A percentile compares a stretch with the other conserved stretches of the same genome.
phyloP scores from a whole-genome alignment of 2,888 invertebrate species.

The Amphimallon solstitiale region DNA sequence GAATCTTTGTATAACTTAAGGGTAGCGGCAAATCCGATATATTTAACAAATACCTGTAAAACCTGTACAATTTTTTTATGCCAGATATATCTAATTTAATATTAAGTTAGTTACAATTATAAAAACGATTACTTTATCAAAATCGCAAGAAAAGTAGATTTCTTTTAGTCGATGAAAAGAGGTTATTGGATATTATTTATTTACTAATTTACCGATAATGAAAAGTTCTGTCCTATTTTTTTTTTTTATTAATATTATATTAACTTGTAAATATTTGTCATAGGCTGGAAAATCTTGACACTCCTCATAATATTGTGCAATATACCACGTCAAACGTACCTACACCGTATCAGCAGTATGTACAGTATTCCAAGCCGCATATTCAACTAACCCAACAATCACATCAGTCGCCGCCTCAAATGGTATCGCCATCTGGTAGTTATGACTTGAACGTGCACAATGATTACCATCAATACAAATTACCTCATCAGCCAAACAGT shows the following conservation, averaged over 20 bases:
- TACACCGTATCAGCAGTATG: slow-evolving; percentile 45
- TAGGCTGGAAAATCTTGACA: slow-evolving; percentile 43
- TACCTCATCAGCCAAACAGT: slow-evolving; percentile 23
- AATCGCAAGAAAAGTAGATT: too few relatives aligned
- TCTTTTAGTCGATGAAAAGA: too few relatives aligned
- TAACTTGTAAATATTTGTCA: neutral
- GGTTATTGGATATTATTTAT: too few relatives aligned
- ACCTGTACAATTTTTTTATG: too few relatives aligned
- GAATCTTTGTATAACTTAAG: too few relatives aligned
- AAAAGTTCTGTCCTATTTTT: too few relatives aligned
- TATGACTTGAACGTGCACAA: slow-evolving; percentile 32
- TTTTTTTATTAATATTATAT: slow-evolving; percentile 37
- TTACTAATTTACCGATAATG: too few relatives aligned
- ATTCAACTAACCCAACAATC: slow-evolving; percentile 21
- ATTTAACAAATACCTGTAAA: too few relatives aligned
- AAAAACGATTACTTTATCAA: too few relatives aligned
- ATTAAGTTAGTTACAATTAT: too few relatives aligned
- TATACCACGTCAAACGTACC: slow-evolving; percentile 46
- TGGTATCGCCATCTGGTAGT: slow-evolving; percentile 42
- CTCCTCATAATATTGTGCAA: slow-evolving; percentile 24
- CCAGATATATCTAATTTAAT: too few relatives aligned
- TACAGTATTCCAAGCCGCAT: slow-evolving; percentile 40
- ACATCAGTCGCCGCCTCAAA: slow-evolving; percentile 37
- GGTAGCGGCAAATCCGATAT: too few relatives aligned
- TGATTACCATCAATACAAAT: slow-evolving; percentile 42